A percentile compares a stretch with the other conserved stretches of the same genome.
These are phyloP conservation scores for Limnothrissa miodon DNA, from an alignment of 2,113 vertebrate genomes.

Conservation along the genomic window DNA sequence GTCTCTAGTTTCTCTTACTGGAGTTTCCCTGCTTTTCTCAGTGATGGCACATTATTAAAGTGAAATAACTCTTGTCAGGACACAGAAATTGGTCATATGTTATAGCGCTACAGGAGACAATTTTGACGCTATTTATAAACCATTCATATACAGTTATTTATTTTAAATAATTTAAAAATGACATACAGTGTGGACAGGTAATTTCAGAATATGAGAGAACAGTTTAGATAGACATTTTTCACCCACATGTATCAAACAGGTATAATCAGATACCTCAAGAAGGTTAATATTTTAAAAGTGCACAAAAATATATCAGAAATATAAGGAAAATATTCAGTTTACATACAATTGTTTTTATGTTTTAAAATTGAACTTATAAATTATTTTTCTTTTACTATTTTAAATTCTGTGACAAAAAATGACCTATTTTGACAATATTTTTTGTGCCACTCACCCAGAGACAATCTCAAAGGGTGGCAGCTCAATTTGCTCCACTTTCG, in stretches of 20 bases:
- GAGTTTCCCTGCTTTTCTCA: background rate
- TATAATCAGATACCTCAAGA: background rate
- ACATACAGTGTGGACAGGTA: background rate
- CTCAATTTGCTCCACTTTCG: constrained; percentile 64
- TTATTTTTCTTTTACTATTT: no score
- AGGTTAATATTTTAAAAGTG: background rate
- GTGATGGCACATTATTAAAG: background rate
- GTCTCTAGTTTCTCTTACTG: background rate
- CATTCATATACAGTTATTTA: no score
- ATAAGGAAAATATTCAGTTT: background rate
- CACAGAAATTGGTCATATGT: background rate
- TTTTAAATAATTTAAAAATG: background rate
- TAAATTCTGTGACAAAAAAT: no score
- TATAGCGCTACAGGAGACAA: background rate
- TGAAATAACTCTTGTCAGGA: background rate
- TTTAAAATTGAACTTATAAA: no score
- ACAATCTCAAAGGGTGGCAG: constrained; percentile 91
- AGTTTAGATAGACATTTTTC: background rate
- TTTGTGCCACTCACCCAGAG: constrained; percentile 74
- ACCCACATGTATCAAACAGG: background rate
- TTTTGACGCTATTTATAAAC: background rate
- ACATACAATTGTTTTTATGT: no score
- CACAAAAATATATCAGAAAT: background rate
- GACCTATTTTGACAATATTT: no score
- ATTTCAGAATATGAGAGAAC: background rate